A percentile compares a stretch with the other conserved stretches of the same genome.
Evolutionary conservation across 2,113 vertebrate species (phyloP).

Genomic region (Syngnathoides biaculeatus): DNA sequence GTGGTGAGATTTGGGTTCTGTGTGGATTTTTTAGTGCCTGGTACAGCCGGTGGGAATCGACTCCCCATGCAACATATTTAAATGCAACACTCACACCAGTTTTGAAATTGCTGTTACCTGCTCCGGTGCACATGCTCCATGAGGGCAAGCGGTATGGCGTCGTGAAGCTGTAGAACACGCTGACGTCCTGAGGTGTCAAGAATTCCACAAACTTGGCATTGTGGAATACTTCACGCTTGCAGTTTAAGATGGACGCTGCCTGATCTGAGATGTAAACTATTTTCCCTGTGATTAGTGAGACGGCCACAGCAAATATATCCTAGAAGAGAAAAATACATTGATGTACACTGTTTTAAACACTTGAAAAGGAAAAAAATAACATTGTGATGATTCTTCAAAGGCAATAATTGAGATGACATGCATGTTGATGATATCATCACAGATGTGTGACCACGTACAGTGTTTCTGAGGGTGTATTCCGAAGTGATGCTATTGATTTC

Average conservation of each 20-base stretch:
- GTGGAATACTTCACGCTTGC: conserved; percentile 81
- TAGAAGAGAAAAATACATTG: conserved; percentile 34
- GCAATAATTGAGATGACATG: neutral
- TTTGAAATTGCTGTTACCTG: conserved; percentile 68
- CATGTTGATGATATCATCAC: neutral
- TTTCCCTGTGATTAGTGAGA: conserved; percentile 89
- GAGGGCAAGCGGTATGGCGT: conserved; percentile 85
- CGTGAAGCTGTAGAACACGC: conserved; percentile 92
- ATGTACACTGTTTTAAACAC: neutral
- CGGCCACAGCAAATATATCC: conserved; percentile 92
- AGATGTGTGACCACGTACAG: conserved; percentile 65
- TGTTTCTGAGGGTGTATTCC: conserved; percentile 86
- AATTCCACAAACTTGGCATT: conserved; percentile 94
- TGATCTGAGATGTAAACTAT: conserved; percentile 93
- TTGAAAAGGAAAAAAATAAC: neutral
- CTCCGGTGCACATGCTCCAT: conserved; percentile 84
- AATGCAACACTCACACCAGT: neutral
- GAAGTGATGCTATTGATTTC: conserved; percentile 87
- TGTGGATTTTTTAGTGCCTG: conserved; percentile 73
- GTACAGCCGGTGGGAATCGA: conserved; percentile 36
- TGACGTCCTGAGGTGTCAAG: conserved; percentile 88
- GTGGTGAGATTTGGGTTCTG: conserved; percentile 30
- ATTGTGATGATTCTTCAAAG: too few relatives aligned
- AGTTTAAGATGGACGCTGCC: conserved; percentile 83
- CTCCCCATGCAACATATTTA: neutral